Evolutionary conservation across 2,888 invertebrate genomes (phyloP), one percentile per base, ranked within the genome.

Genomic region (Drosophila leonis): DNA sequence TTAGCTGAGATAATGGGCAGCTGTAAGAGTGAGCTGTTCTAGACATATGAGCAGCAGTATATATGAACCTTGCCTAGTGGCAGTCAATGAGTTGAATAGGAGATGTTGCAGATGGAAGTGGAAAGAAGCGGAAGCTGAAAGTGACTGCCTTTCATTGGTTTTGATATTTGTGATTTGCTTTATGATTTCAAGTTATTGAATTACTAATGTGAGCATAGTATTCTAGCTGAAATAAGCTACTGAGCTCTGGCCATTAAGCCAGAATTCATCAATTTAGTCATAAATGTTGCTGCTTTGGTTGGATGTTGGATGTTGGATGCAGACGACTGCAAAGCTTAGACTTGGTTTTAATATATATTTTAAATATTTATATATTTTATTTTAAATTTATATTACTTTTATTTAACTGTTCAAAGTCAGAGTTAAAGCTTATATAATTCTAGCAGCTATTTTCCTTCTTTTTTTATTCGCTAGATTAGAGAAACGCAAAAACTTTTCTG

Each of bases 1-100:
- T 63, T 70, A 59, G 49, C 31, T 6, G 29, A 55, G 70, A 69
- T 62, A 75, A 75, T 65, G 31, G 41, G 27, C 65, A 37, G 65
- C 42, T 61, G 35, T 46, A 24, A 24, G 24, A 7, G 39, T 12
- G 31, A 61, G 52, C 24, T n/a, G 41, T 31, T 51, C 51, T 51
- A 35, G 20, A 52, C 24, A 37, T 37, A n/a, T 33, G 51, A 20
- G 51, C 8, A 20, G 51, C 8, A 6, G 5, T 33, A 1, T 13
- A 55, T n/a, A 20, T 9, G 35, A 46, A 3, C 35, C 35, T 35
- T 15, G 35, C 15, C 35, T 15, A 15, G 31, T 20, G 8, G 13
- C 13, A 35, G 24, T 20, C 51, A 49, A 49, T 12, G 49, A 31
- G 31, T 18, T 7, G 31, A 0, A 15, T 4, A 10, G 46, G 2